Conservation (phyloP, 2,888 invertebrate species). For the Lepidocyrtoides sp. region DNA sequence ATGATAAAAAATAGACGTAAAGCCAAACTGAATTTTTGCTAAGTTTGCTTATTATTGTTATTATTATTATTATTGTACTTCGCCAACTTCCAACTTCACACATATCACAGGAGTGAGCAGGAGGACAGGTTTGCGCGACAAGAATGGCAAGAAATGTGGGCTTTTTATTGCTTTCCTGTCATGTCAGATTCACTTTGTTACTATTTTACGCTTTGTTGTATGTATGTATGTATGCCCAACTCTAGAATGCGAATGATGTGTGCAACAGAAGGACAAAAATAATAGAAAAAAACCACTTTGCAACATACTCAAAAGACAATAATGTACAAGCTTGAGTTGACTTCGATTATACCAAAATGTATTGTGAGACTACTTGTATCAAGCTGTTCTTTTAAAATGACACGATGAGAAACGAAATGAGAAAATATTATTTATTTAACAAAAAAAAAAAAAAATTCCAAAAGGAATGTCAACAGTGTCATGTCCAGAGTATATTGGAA, state of each 20-base stretch:
- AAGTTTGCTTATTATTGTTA: too few species aligned
- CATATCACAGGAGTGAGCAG: neutral
- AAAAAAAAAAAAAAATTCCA: too few species aligned
- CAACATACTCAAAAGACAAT: neutral
- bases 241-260: neutral
- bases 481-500: too few species aligned
- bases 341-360: neutral
- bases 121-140: neutral
- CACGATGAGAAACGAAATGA: too few species aligned
- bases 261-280: neutral
- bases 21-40: too few species aligned
- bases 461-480: too few species aligned
- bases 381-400: too few species aligned
- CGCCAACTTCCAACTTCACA: neutral
- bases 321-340: neutral
- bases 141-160: slow-evolving; percentile 31
- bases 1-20: too few species aligned
- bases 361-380: too few species aligned
- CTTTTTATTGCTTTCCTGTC: slow-evolving; percentile 4
- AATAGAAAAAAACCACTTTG: neutral
- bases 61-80: neutral
- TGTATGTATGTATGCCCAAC: too few species aligned
- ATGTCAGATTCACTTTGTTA: slow-evolving; percentile 9
- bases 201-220: neutral
- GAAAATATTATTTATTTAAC: too few species aligned